Base-by-base conservation (phyloP, 2,888 invertebrate species). In the Tetheella fluctuosa region DNA sequence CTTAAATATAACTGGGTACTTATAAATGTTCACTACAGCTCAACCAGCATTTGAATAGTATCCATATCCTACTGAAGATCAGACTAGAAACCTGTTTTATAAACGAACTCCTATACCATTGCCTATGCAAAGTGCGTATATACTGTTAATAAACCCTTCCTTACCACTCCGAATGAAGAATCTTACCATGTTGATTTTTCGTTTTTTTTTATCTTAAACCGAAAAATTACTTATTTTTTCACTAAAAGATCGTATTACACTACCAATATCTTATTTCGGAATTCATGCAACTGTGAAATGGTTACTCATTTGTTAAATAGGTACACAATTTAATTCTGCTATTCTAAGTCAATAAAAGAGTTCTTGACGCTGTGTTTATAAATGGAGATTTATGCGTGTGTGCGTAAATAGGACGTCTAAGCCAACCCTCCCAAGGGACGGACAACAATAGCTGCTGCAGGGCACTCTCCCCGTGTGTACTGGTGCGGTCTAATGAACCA, bases 401-500 rank as follows among this genome's bases (percentile, higher is more conserved):
- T 86, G 87, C 81, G 85, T 86, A 90, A 84, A 72, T 89, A 82
- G 90, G 88, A 72, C 90, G 84, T 81, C 77, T 83, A 79, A 76
- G 81, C 72, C 79, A 78, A 82, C 83, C 86, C 85, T 88, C 91
- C 84, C 86, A 68, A 71, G 90, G 91, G 92, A 88, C 80, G 83
- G 84, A 86, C 82, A 89, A 93, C 91, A 92, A 92, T 91, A 91
- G 91, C 87, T 80, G 83, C 84, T 84, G 79, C 82, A 84, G 80
- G 77, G 81, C 81, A 77, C 82, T 82, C 84, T 84, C 86, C 86
- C 90, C 86, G 83, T 83, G 85, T 80, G 77, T 77, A 91, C 77
- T 88, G 90, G 91, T 91, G 88, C 92, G 92, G 86, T 90, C 89
- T 83, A 91, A 81, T 91, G 91, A 89, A 80, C 89, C 84, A 81